Base-by-base conservation (phyloP, 2,113 vertebrate genomes). In the Lutjanus erythropterus region DNA sequence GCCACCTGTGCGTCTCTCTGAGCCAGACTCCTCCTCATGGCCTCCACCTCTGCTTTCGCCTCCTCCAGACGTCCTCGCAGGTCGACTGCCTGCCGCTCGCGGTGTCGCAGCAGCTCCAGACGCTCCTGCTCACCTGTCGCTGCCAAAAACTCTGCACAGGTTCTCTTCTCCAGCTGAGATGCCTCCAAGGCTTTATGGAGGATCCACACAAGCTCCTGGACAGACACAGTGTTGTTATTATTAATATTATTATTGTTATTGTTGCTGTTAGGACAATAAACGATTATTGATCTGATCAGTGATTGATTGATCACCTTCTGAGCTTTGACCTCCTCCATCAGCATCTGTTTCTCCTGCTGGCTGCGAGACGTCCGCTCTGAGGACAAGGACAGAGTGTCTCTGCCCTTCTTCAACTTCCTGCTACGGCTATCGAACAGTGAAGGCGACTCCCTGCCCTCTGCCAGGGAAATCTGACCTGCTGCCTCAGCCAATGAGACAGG, bases 111-210 rank as follows among this genome's bases (percentile, higher is more conserved):
- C 56, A 97, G 88, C 86, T 99, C 97, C 86, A 97, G 92, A 1
- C 96, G 96, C 81, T 96, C 94, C 86, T 95, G 94, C 65, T 99
- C 97, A 1, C 92, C 93, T 0, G 94, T 37, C 0, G 93, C 95
- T 0, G 95, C 85, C 82, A 98, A 76, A 84, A 97, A 98, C 10
- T 94, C 94, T 0, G 90, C 92, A 80, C 97, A 97, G 0, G 93
- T 95, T 64, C 96, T 86, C 72, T 98, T 99, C 93, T 99, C 97
- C 83, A 95, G 95, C 93, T 98, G 97, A 35, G 97, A 94, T 1
- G 96, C 96, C 89, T 98, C 97, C 83, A 99, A 89, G 0, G 97
- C 96, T 87, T 96, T 97, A 81, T 99, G 97, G 2, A 99, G 96
- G 88, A 98, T 94, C 91, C 93, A 95, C 56, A 99, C 97, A 83